Percentiles rank a stretch among this genome's conserved stretches.
Evolutionary conservation across 2,888 invertebrate genomes (phyloP).

Genomic region (Thymelicus acteon): DNA sequence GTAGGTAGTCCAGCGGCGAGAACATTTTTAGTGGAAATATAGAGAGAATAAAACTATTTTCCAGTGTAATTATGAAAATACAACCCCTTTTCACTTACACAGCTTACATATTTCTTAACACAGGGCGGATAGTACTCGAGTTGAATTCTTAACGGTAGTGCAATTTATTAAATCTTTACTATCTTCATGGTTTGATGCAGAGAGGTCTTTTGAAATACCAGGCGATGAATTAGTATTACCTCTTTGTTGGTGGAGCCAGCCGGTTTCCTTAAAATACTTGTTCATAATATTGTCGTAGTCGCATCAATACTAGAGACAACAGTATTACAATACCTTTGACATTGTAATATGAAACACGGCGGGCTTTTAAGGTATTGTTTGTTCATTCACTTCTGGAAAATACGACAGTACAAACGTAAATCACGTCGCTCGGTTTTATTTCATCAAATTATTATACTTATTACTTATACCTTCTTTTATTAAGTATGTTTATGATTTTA

Average conservation of each 20-base stretch:
- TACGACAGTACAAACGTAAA: slow-evolving; percentile 25
- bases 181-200: no score
- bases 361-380: slow-evolving; percentile 23
- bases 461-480: background rate
- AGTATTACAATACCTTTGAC: slow-evolving; percentile 33
- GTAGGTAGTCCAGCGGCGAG: no score
- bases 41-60: no score
- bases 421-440: slow-evolving; percentile 42
- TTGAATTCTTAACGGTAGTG: no score
- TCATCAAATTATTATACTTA: background rate
- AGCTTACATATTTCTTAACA: no score
- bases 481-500: background rate
- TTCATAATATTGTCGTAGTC: slow-evolving; percentile 8
- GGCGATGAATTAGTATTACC: background rate
- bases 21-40: no score
- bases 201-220: background rate
- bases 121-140: no score
- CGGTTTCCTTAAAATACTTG: background rate
- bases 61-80: no score
- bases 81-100: no score
- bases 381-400: slow-evolving; percentile 16
- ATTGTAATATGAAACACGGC: slow-evolving; percentile 32
- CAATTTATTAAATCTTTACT: no score
- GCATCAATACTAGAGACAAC: slow-evolving; percentile 12
- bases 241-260: background rate